phyloP scores from a whole-genome alignment of 2,888 invertebrate species.

The Leptinotarsa rubiginosa region DNA sequence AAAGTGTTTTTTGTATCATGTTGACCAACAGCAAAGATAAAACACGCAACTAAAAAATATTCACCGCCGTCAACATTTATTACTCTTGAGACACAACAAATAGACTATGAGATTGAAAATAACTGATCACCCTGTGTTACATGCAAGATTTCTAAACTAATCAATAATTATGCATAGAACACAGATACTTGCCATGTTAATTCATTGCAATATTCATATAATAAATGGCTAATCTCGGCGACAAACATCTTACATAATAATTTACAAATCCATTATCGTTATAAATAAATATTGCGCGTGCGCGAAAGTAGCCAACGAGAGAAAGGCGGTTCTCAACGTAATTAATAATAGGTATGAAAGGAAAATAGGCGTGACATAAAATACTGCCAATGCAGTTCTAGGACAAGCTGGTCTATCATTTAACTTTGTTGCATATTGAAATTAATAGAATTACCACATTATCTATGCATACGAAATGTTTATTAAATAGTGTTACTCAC shows the following conservation, averaged over 20 bases:
- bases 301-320: conserved; percentile 40
- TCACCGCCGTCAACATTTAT: too few relatives aligned
- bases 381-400: conserved; percentile 49
- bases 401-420: conserved; percentile 39
- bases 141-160: background rate
- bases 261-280: conserved; percentile 29
- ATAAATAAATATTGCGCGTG: conserved; percentile 40
- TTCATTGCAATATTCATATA: conserved; percentile 14
- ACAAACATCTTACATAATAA: conserved; percentile 26
- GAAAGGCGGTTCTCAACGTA: conserved; percentile 36
- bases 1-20: too few relatives aligned
- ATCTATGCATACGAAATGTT: conserved; percentile 21
- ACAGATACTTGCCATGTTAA: conserved; percentile 19
- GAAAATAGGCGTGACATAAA: conserved; percentile 50
- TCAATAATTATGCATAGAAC: conserved; percentile 20
- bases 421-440: conserved; percentile 36
- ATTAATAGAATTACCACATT: conserved; percentile 36
- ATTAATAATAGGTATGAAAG: conserved; percentile 35
- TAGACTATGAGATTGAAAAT: background rate
- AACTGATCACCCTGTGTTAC: background rate
- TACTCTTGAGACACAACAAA: too few relatives aligned
- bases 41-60: too few relatives aligned
- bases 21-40: too few relatives aligned
- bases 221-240: conserved; percentile 15
- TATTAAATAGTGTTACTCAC: conserved; percentile 2